Evolutionary conservation across 2,797 vertebrate species (phyloP).

Genomic region (Pachyuromys duprasi): DNA sequence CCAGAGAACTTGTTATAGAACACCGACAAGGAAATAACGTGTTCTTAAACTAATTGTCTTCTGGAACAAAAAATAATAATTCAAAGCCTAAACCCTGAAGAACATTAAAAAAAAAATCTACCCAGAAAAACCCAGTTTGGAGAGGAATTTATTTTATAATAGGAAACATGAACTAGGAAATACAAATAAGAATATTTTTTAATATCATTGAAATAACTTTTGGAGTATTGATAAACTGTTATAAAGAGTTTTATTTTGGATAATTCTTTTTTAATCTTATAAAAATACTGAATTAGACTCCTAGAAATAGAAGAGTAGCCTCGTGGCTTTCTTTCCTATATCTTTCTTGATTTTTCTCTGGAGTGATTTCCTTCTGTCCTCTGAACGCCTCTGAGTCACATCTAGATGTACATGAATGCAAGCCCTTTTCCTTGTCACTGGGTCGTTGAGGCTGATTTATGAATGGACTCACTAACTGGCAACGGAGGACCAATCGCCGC

Average conservation of each 20-base stretch:
- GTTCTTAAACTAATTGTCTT: conserved; percentile 16
- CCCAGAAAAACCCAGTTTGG: background rate
- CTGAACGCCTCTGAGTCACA: background rate
- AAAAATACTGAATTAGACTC: background rate
- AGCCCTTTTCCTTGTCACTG: background rate
- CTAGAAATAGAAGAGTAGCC: background rate
- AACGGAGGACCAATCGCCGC: background rate
- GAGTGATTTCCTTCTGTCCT: background rate
- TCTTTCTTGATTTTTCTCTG: conserved; percentile 18
- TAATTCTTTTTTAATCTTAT: background rate
- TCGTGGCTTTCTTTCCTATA: background rate
- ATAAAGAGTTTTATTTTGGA: background rate
- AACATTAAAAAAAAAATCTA: background rate
- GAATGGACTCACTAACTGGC: background rate
- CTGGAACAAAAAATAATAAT: background rate
- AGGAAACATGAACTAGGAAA: background rate
- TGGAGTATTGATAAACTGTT: background rate
- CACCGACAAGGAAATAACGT: background rate
- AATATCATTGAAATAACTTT: conserved; percentile 27
- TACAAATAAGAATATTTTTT: background rate
- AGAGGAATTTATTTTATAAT: conserved; percentile 24
- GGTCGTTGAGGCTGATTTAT: background rate
- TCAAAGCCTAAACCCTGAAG: background rate
- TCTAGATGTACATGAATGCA: background rate
- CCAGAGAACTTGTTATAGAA: background rate